Evolutionary conservation across 2,888 invertebrate genomes (phyloP).

Genomic region (Drosophila siamana): DNA sequence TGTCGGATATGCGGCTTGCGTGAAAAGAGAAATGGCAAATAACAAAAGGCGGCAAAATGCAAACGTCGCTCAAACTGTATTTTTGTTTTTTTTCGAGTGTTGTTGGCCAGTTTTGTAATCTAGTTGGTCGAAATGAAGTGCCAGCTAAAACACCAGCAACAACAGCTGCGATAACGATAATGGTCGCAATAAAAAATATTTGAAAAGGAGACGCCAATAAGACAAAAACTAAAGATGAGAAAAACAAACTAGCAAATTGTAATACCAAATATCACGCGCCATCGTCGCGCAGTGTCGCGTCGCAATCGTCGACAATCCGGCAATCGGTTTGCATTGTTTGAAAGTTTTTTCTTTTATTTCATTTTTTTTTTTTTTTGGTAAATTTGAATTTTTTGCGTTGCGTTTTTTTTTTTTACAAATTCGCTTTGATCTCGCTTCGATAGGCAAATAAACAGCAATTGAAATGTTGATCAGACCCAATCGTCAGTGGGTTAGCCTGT

Average conservation of each 20-base stretch:
- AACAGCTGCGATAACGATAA: constrained; percentile 53
- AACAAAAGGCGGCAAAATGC: constrained; percentile 64
- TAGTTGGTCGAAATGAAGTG: constrained; percentile 51
- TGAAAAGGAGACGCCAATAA: constrained; percentile 18
- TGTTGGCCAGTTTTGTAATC: constrained; percentile 63
- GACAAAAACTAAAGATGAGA: constrained; percentile 16
- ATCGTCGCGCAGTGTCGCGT: constrained; percentile 50
- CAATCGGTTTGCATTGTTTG: constrained; percentile 60
- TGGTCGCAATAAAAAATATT: constrained; percentile 47
- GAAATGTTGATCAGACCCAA: constrained; percentile 57
- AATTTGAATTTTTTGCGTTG: background rate
- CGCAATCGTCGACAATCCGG: constrained; percentile 48
- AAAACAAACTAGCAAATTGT: constrained; percentile 10
- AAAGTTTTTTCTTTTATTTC: constrained; percentile 32
- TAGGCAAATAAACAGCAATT: constrained; percentile 59
- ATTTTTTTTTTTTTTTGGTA: background rate
- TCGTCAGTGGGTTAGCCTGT: constrained; percentile 33
- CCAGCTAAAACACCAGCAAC: constrained; percentile 39
- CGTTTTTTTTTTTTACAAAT: constrained; percentile 25
- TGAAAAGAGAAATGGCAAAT: constrained; percentile 72
- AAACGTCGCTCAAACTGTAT: constrained; percentile 44
- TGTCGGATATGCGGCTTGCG: constrained; percentile 29
- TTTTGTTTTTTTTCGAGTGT: constrained; percentile 9
- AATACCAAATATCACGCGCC: constrained; percentile 47
- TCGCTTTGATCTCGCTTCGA: constrained; percentile 47